Percentiles rank a stretch among this genome's conserved stretches.
Evolutionary conservation across 2,113 vertebrate genomes (phyloP).

Genomic region (Sminthopsis crassicaudata): DNA sequence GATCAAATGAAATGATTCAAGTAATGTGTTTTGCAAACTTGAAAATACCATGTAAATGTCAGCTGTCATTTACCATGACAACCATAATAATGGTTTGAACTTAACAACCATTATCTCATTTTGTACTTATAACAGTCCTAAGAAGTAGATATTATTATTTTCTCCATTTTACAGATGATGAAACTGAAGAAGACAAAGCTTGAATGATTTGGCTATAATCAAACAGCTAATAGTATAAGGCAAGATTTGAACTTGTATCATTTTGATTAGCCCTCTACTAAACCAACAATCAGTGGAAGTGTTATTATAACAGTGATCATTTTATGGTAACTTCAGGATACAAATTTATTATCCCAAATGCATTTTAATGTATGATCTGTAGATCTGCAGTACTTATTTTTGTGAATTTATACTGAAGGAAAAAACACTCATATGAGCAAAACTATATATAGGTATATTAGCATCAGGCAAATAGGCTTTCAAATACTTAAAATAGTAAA

Average conservation of each 20-base stretch:
- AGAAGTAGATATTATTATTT: neutral
- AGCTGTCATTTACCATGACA: neutral
- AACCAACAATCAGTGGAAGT: neutral
- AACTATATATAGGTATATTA: no score
- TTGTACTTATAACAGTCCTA: neutral
- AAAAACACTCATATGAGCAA: no score
- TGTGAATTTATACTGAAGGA: no score
- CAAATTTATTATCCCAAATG: no score
- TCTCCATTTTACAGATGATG: neutral
- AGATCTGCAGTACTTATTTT: no score
- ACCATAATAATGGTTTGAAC: neutral
- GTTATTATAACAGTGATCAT: neutral
- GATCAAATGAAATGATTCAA: neutral
- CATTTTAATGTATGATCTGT: no score
- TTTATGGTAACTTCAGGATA: neutral
- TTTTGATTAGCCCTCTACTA: neutral
- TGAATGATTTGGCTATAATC: neutral
- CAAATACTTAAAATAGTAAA: no score
- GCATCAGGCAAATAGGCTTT: no score
- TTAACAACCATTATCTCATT: neutral
- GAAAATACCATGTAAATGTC: neutral
- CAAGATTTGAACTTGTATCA: neutral
- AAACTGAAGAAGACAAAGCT: neutral
- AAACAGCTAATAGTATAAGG: neutral
- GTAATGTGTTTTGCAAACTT: no score